Evolutionary conservation across 1,140 invertebrate species (phyloP).

Genomic region (Ceratosolen fusciceps): DNA sequence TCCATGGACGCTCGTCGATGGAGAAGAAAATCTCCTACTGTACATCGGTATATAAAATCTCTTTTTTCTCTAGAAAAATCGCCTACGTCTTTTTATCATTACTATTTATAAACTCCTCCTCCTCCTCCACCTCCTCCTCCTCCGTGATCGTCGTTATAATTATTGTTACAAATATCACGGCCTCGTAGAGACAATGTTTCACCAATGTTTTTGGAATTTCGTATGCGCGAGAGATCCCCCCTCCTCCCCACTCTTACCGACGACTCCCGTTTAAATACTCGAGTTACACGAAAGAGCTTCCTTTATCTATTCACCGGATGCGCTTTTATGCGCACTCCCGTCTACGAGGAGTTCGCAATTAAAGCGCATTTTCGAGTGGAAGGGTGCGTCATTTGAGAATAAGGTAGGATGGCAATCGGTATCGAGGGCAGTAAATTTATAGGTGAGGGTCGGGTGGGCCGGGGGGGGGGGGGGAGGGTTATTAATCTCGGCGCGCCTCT

Average conservation of each 20-base stretch:
- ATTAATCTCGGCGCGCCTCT: neutral
- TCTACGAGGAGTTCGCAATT: neutral
- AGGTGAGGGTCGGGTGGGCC: too few relatives aligned
- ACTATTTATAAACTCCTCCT: too few relatives aligned
- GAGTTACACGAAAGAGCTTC: neutral
- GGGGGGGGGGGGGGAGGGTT: too few relatives aligned
- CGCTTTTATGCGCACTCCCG: neutral
- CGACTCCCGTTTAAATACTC: neutral
- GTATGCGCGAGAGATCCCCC: neutral
- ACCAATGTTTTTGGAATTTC: neutral
- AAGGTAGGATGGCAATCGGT: slow-evolving; percentile 11
- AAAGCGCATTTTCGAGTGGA: neutral
- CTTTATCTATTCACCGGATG: slow-evolving; percentile 5
- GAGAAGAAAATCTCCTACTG: too few relatives aligned
- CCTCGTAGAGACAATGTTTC: slow-evolving; percentile 3
- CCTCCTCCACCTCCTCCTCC: too few relatives aligned
- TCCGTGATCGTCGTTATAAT: neutral
- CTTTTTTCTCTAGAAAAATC: too few relatives aligned
- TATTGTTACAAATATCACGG: neutral
- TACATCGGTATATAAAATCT: too few relatives aligned
- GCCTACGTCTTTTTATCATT: too few relatives aligned
- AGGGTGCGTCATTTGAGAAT: neutral
- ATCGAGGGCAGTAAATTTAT: neutral
- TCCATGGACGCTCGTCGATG: neutral
- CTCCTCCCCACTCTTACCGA: too few relatives aligned